These are phyloP conservation scores for Tinea trinotella DNA, from an alignment of 2,888 invertebrate genomes.

Conservation along the genomic window DNA sequence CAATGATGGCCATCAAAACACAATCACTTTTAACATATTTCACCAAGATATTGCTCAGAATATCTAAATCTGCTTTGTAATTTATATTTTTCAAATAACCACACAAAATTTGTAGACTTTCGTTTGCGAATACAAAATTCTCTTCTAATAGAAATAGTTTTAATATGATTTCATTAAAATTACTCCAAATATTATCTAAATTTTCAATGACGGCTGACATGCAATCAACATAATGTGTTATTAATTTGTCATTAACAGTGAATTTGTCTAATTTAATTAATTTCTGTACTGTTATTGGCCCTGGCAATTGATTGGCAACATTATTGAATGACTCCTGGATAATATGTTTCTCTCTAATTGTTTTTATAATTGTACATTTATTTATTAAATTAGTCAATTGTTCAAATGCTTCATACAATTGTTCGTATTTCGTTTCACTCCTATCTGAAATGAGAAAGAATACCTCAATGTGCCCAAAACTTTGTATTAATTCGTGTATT, in stretches of 20 bases:
- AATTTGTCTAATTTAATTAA: slow-evolving; percentile 64
- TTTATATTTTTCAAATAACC: slow-evolving; percentile 58
- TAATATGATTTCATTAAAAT: slow-evolving; percentile 50
- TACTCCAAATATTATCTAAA: slow-evolving; percentile 74
- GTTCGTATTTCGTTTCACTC: slow-evolving; percentile 25
- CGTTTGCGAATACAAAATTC: slow-evolving; percentile 50
- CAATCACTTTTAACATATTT: slow-evolving; percentile 70
- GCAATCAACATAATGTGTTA: slow-evolving; percentile 61
- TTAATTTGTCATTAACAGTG: slow-evolving; percentile 37
- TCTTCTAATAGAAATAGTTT: slow-evolving; percentile 71
- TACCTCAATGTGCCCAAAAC: slow-evolving; percentile 64
- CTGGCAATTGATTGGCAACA: slow-evolving; percentile 51
- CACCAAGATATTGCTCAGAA: slow-evolving; percentile 53
- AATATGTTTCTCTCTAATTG: slow-evolving; percentile 36
- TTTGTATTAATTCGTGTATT: slow-evolving; percentile 24
- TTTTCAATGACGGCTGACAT: slow-evolving; percentile 58
- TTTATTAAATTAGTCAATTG: slow-evolving; percentile 41
- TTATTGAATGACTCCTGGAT: slow-evolving; percentile 30
- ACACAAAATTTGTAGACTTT: slow-evolving; percentile 58
- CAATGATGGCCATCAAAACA: slow-evolving; percentile 63
- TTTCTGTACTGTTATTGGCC: slow-evolving; percentile 77
- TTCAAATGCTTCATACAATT: slow-evolving; percentile 30
- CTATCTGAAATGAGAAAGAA: slow-evolving; percentile 51
- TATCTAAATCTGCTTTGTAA: slow-evolving; percentile 35
- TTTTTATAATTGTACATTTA: slow-evolving; percentile 40